Base-by-base conservation (phyloP, 2,888 invertebrate genomes). In the Heterodera filipjevi region DNA sequence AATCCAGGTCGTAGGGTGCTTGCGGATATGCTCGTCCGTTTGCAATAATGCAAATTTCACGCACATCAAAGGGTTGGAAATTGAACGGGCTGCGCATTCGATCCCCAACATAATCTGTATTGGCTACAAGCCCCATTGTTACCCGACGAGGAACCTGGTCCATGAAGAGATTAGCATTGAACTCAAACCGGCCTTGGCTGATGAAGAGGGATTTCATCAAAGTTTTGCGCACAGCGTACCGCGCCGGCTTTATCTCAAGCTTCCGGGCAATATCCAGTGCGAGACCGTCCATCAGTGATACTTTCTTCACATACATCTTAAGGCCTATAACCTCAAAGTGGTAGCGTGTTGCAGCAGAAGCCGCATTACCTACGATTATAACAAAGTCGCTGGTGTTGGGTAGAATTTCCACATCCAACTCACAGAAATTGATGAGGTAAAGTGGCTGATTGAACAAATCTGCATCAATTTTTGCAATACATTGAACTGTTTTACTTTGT, bases 151-250 rank as follows among this genome's bases (percentile, higher is more conserved):
- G 71, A 14, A 71, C 19, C 14, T 71, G 71, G 19, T 71, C 71
- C 71, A 71, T 71, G 3, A 71, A 71, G 3, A 71, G 35, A 5
- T 71, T 71, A 3, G 71, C 71, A 19, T 32, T 71, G 16, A 71
- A 71, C 30, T 71, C 71, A 33, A 49, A 71, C 12, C 71, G 27
- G 0, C 71, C 71, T 16, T 33, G 33, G 5, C 71, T 71, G 30
- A 71, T 71, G 32, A 71, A 71, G 3, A 71, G 19, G 16, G 71
- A 32, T 16, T 71, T 71, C 71, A 77, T 66, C 77, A 77, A 77
- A 19, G 77, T 77, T 33, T 77, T 77, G 16, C 77, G 22, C 44
- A 77, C 44, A 32, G 77, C 32, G 27, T 77, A 77, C 22, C 71
- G 66, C 6, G 77, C 77, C 8, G 77, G 77, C n/a, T 66, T 71